Base-by-base conservation (phyloP, 2,888 invertebrate genomes). In the Pemphredon lugubris region DNA sequence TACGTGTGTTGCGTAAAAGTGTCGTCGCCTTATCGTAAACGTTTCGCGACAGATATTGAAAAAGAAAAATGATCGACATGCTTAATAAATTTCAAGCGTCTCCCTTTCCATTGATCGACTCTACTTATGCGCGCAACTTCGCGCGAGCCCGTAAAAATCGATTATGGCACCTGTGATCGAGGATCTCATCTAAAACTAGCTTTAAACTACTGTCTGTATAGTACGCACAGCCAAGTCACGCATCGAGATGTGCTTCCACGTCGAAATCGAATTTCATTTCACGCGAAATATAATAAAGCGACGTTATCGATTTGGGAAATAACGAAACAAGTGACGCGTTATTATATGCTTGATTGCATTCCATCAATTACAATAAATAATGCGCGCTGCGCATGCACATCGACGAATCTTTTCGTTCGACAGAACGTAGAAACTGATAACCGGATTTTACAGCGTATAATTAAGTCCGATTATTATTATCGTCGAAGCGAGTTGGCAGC, bases 101-200 rank as follows among this genome's bases (percentile, higher is more conserved):
- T 2, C 21, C 47, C 42, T 69, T 61, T 65, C 64, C 69, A 76
- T 73, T 69, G 57, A 55, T 14, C 60, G 6, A 57, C 50, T 58
- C 13, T n/a, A 45, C 23, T 51, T 16, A 21, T 11, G 30, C 30
- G 30, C n/a, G 11, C 9, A 32, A 13, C 16, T 47, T n/a, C 30
- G 5, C 18, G 3, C 7, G n/a, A 20, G 7, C 11, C 21, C 21
- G 44, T 45, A 45, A 45, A 45, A 45, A 13, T 34, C 21, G 13
- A 45, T 11, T 23, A 20, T 21, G 44, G 9, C 21, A 7, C 21
- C 13, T 4, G 34, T 34, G 7, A 2, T 34, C 11, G 11, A 34
- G 11, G 2, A 34, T 34, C 11, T 11, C 4, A 20, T 2, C 9
- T 47, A 32, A 47, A 30, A 30, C 16, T 20, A 11, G 0, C 1